Evolutionary conservation across 1,140 invertebrate species (phyloP).

Genomic region (Philotrypesis tridentata): DNA sequence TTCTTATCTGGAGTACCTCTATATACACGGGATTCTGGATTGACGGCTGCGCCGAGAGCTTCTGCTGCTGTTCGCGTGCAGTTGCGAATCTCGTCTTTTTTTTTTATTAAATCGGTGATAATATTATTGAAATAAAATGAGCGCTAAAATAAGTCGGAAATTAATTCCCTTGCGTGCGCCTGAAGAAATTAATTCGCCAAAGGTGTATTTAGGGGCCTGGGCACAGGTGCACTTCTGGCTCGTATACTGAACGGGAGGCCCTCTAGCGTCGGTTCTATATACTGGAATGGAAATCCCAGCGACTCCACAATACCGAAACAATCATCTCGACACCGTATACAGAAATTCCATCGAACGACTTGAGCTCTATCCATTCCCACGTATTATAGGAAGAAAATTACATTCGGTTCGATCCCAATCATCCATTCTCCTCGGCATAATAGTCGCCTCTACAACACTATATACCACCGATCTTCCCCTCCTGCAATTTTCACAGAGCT

Average conservation of each 20-base stretch:
- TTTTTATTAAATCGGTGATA: no score
- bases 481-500: not conserved
- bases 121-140: no score
- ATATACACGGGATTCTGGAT: not conserved
- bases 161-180: no score
- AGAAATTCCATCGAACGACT: not conserved
- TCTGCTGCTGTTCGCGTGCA: not conserved
- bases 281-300: not conserved
- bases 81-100: no score
- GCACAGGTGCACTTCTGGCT: no score
- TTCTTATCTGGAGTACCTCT: not conserved
- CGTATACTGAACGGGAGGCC: no score
- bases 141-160: no score
- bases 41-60: not conserved
- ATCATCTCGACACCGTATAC: not conserved
- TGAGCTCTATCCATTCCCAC: not conserved
- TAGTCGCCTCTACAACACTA: not conserved
- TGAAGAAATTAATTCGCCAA: no score
- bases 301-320: not conserved
- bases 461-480: not conserved
- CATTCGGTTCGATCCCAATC: constrained; percentile 29
- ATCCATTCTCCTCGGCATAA: constrained; percentile 18
- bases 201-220: no score
- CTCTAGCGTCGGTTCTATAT: no score
- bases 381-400: constrained; percentile 39